phyloP scores from a whole-genome alignment of 2,113 vertebrate genomes.

The Carlito syrichta region DNA sequence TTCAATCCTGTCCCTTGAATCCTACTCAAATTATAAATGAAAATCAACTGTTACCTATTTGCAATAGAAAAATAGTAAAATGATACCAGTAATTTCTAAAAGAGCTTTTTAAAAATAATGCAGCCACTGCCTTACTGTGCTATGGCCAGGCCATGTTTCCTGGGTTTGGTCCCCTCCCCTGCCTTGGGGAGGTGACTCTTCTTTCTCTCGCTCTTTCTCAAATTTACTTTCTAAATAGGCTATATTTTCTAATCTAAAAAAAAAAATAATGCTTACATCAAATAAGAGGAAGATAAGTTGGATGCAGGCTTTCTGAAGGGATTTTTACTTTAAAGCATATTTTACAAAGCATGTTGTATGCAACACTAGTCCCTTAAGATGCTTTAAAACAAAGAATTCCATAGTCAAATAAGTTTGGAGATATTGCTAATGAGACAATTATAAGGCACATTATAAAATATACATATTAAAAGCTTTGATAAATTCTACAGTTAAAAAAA shows the following conservation, averaged over 20 bases:
- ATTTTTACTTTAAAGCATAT: constrained; percentile 29
- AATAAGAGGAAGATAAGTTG: constrained; percentile 18
- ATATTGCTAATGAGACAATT: not conserved
- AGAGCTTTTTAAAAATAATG: not conserved
- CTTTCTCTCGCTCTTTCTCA: no score
- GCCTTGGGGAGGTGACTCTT: no score
- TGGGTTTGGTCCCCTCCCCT: no score
- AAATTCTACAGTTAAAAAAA: not conserved
- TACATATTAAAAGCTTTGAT: not conserved
- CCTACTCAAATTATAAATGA: constrained; percentile 11
- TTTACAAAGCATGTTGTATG: constrained; percentile 1
- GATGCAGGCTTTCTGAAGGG: constrained; percentile 5
- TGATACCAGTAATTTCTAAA: not conserved
- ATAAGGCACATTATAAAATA: not conserved
- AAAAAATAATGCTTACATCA: not conserved
- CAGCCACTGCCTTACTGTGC: no score
- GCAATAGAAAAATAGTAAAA: constrained; percentile 1
- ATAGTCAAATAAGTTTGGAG: not conserved
- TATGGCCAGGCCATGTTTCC: no score
- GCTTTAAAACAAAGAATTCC: not conserved
- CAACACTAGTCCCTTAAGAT: not conserved
- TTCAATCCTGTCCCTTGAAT: not conserved
- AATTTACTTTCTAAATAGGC: no score
- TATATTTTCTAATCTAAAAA: no score
- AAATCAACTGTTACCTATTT: constrained; percentile 16